Base-by-base conservation (phyloP, 2,888 invertebrate genomes). In the Tromatobia lineatoria region DNA sequence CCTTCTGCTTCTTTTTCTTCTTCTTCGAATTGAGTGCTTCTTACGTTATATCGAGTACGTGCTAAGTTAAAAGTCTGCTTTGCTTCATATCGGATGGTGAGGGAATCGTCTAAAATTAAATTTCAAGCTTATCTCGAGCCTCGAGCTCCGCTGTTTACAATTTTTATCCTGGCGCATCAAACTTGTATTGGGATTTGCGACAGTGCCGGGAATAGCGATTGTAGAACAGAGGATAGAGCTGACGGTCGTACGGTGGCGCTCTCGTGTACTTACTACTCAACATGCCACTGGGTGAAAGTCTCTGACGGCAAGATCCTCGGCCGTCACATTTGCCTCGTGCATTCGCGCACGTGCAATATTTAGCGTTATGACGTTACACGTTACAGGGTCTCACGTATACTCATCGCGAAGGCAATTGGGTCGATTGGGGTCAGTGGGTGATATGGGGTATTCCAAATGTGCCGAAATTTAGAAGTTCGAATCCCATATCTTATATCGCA, bases 211-310 rank as follows among this genome's bases (percentile, higher is more conserved):
- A 11, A 18, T 11, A 18, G 11, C 10, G 38, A 18, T 38, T 64
- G n/a, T 64, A 13, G 64, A 64, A 38, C 38, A 38, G 38, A 38
- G 7, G 18, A 38, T 20, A 38, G 25, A 20, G 3, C 20, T 64
- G 38, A 18, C 13, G 20, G 38, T 64, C 11, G 64, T 20, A 11
- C 7, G 38, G 38, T 64, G 38, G 38, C 64, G 64, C 64, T 38
- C 38, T 38, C 38, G 23, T 34, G 34, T 34, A 61, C 61, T n/a
- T 42, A 45, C 38, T 29, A 25, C 3, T 6, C 66, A 23, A 83
- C 80, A 76, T 77, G 76, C 76, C 67, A 67, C 80, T 69, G 50
- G 81, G 81, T 84, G 84, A 84, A 84, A 84, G 84, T 84, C 81
- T 81, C 77, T 38, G 64, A 38, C 64, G 50, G 50, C 34, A 67